phyloP scores from a whole-genome alignment of 1,140 invertebrate genomes.

The Philopotamus ludificatus region DNA sequence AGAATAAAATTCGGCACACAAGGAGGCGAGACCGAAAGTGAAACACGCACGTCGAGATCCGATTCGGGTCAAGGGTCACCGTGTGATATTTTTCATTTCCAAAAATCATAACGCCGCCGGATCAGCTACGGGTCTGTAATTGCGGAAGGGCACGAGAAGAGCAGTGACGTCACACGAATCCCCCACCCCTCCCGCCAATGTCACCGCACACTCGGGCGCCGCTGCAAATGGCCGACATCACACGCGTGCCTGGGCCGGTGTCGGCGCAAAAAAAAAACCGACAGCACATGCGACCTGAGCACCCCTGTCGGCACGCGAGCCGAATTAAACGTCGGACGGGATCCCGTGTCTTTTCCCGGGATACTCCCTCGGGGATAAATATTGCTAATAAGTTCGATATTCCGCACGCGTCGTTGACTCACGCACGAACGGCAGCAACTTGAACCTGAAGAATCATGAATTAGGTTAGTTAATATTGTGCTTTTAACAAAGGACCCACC shows the following conservation, averaged over 20 bases:
- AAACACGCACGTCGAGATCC: background rate
- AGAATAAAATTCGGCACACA: background rate
- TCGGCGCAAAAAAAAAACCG: conserved; percentile 9
- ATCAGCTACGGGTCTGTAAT: no score
- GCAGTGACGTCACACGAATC: conserved; percentile 25
- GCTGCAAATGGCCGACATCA: conserved; percentile 15
- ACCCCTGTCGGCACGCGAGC: conserved; percentile 8
- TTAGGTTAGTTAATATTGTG: no score
- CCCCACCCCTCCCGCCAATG: conserved; percentile 19
- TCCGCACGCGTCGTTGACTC: no score
- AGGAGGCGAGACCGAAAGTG: conserved; percentile 1
- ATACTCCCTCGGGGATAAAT: no score
- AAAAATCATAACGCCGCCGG: no score
- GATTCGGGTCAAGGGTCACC: background rate
- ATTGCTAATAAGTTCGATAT: no score
- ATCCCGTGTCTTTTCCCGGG: no score
- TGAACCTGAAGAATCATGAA: no score
- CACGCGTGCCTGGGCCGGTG: conserved; percentile 12
- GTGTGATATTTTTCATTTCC: background rate
- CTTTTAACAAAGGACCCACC: no score
- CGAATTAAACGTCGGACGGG: conserved; percentile 1
- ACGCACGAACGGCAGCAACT: no score
- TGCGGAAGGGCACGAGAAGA: no score
- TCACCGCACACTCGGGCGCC: conserved; percentile 13
- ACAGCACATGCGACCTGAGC: conserved; percentile 6